Conservation (phyloP, 2,113 vertebrate genomes). For the Progne subis region DNA sequence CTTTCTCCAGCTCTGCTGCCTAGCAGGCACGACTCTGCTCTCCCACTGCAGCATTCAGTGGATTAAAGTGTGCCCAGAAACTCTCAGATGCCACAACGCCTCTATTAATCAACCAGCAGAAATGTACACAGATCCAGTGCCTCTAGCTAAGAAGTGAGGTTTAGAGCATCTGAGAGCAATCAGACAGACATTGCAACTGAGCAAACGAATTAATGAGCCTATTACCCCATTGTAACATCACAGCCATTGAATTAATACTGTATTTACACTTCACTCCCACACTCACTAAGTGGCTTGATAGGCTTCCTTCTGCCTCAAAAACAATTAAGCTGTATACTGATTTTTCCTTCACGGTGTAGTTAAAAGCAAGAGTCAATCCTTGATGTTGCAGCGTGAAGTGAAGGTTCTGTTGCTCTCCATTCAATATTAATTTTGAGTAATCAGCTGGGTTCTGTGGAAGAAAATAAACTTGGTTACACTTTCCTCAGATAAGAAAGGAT, state of each 20-base stretch:
- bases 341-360: conserved; percentile 63
- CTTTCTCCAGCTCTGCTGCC: conserved; percentile 13
- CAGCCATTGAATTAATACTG: conserved; percentile 52
- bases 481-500: not conserved
- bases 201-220: conserved; percentile 60
- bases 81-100: conserved; percentile 30
- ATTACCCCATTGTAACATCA: conserved; percentile 52
- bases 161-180: conserved; percentile 53
- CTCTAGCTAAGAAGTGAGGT: conserved; percentile 24
- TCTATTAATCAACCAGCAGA: conserved; percentile 57
- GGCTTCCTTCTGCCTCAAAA: conserved; percentile 15
- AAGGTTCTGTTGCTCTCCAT: conserved; percentile 52
- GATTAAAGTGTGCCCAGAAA: conserved; percentile 55
- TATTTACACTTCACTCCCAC: conserved; percentile 53
- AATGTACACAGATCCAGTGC: not conserved
- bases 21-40: conserved; percentile 21
- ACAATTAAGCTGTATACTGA: conserved; percentile 84
- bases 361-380: conserved; percentile 39
- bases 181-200: conserved; percentile 11
- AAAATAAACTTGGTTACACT: conserved; percentile 30
- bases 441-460: conserved; percentile 79
- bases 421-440: conserved; percentile 79
- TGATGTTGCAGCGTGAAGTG: conserved; percentile 58
- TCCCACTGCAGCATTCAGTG: conserved; percentile 31
- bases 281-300: conserved; percentile 84